A percentile compares a stretch with the other conserved stretches of the same genome.
phyloP scores from a whole-genome alignment of 1,140 invertebrate genomes.

The Rhizoglyphus robini region DNA sequence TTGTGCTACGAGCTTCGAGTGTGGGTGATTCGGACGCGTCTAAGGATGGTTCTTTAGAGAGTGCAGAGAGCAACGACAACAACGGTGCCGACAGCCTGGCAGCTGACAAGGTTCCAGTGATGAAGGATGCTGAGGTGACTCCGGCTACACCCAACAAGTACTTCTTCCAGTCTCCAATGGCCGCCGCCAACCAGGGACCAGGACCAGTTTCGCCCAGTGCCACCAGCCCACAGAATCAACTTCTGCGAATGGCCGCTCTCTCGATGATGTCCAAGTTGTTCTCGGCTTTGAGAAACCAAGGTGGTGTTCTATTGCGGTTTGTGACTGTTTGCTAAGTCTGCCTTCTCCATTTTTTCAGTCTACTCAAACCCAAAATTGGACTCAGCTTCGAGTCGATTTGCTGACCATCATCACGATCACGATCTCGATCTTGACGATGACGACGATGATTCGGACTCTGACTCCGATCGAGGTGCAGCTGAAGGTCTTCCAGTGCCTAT shows the following conservation, averaged over 20 bases:
- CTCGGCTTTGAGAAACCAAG: constrained; percentile 3
- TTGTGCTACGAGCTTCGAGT: background rate
- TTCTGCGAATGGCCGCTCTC: constrained; percentile 5
- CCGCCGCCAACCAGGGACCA: background rate
- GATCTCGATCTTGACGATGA: constrained; percentile 9
- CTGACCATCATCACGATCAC: background rate
- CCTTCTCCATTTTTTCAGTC: background rate
- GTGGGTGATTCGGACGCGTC: background rate
- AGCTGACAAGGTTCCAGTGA: background rate
- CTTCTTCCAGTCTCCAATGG: background rate
- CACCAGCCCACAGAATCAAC: background rate
- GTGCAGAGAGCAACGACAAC: background rate
- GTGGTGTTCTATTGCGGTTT: background rate
- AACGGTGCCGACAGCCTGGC: background rate
- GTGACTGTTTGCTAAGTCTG: background rate
- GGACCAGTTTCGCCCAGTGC: background rate
- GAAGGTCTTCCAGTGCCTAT: background rate
- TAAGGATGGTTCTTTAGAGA: background rate
- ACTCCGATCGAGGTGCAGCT: background rate
- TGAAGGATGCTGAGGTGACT: background rate
- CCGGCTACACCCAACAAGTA: background rate
- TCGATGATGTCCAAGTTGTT: constrained; percentile 14
- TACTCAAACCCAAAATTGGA: background rate
- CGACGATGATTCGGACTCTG: background rate
- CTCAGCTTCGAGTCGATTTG: background rate